A percentile compares a stretch with the other conserved stretches of the same genome.
phyloP scores from a whole-genome alignment of 2,888 invertebrate genomes.

The Chorisops tibialis region DNA sequence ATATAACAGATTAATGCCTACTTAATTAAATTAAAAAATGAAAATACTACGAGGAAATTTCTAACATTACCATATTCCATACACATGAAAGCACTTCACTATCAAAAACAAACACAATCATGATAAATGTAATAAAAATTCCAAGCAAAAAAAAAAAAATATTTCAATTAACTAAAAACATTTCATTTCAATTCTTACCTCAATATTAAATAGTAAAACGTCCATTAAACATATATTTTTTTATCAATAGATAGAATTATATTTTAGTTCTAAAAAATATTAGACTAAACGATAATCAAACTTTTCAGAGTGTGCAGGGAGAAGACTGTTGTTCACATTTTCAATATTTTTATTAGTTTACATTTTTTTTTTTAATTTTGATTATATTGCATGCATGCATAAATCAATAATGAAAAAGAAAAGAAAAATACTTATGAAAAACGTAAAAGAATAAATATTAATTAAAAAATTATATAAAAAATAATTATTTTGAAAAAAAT shows the following conservation, averaged over 20 bases:
- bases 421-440: constrained; percentile 30
- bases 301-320: constrained; percentile 53
- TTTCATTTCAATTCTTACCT: constrained; percentile 8
- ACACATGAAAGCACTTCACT: too few relatives aligned
- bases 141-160: constrained; percentile 12
- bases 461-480: constrained; percentile 7
- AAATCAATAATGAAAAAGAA: background rate
- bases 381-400: constrained; percentile 1
- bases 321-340: constrained; percentile 44
- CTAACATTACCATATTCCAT: too few relatives aligned
- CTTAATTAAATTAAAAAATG: too few relatives aligned
- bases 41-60: too few relatives aligned
- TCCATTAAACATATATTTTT: constrained; percentile 25
- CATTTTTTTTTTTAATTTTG: constrained; percentile 1
- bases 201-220: constrained; percentile 15
- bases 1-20: too few relatives aligned
- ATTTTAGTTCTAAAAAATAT: constrained; percentile 21
- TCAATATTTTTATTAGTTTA: constrained; percentile 21
- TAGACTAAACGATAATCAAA: constrained; percentile 50
- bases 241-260: constrained; percentile 21
- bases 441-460: background rate
- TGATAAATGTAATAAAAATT: constrained; percentile 6
- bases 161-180: background rate
- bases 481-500: constrained; percentile 12
- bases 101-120: too few relatives aligned